A percentile compares a stretch with the other conserved stretches of the same genome.
These are phyloP conservation scores for Drosophila grimshawi DNA, from an alignment of 1,140 invertebrate genomes.

Conservation along the genomic window DNA sequence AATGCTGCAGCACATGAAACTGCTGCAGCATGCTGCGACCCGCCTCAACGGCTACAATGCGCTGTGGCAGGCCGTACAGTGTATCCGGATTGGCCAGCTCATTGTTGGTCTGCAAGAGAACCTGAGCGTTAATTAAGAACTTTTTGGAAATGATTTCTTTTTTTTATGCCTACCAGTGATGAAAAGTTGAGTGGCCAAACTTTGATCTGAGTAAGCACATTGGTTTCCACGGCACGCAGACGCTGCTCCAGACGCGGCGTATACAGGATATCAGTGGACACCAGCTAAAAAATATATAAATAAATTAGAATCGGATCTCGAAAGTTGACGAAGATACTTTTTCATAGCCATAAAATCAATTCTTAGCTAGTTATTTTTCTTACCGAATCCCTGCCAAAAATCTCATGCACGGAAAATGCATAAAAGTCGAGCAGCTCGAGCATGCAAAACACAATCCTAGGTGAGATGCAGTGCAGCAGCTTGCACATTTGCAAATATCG, in stretches of 20 bases:
- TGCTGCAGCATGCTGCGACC: constrained; percentile 95
- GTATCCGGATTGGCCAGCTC: constrained; percentile 89
- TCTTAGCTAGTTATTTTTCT: constrained; percentile 60
- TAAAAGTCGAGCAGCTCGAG: constrained; percentile 98
- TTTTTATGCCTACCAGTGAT: constrained; percentile 60
- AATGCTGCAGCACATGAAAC: constrained; percentile 92
- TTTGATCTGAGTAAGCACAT: constrained; percentile 84
- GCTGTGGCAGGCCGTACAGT: constrained; percentile 92
- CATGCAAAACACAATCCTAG: constrained; percentile 95
- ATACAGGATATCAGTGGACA: constrained; percentile 87
- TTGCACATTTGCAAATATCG: constrained; percentile 97
- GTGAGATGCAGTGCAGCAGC: constrained; percentile 95
- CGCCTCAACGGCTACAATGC: constrained; percentile 96
- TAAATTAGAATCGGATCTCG: not conserved
- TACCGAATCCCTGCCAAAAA: constrained; percentile 92
- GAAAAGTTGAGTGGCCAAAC: constrained; percentile 82
- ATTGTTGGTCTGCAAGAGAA: constrained; percentile 80
- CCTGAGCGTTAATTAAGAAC: not conserved
- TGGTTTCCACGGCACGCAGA: constrained; percentile 91
- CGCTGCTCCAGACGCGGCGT: constrained; percentile 89
- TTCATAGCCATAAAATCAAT: too few species aligned
- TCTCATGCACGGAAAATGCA: constrained; percentile 94
- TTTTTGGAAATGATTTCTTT: not conserved
- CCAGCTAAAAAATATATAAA: constrained; percentile 63
- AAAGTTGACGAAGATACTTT: not conserved